These are phyloP conservation scores for Zoanthus gigantus DNA, from an alignment of 92 coral and sea anemone species.

Conservation along the genomic window DNA sequence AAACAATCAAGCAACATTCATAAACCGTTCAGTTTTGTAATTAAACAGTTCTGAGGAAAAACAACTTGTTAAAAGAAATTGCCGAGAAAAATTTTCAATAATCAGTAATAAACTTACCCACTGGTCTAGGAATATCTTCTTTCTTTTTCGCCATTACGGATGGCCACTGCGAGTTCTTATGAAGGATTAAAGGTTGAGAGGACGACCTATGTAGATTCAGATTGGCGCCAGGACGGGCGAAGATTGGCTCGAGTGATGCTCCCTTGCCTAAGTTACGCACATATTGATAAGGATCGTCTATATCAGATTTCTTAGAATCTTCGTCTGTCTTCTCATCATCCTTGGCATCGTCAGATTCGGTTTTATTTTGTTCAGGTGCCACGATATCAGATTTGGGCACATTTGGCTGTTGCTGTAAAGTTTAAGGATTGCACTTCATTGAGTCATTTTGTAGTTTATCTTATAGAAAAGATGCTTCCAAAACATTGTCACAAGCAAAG, in stretches of 20 bases:
- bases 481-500: neutral
- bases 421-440: constrained; percentile 7
- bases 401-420: constrained; percentile 56
- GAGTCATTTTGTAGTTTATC: neutral
- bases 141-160: constrained; percentile 72
- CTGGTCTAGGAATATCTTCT: constrained; percentile 78
- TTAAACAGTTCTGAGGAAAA: no score
- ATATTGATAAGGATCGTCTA: constrained; percentile 89
- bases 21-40: no score
- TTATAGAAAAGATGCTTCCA: neutral
- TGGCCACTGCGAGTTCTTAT: constrained; percentile 86
- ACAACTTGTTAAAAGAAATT: no score
- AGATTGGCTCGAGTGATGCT: constrained; percentile 91
- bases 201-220: constrained; percentile 55
- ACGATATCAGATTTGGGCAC: constrained; percentile 67
- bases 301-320: constrained; percentile 59
- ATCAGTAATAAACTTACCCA: constrained; percentile 38
- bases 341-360: constrained; percentile 48
- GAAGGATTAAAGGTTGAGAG: constrained; percentile 86
- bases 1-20: no score
- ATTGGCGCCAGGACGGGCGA: constrained; percentile 83
- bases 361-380: constrained; percentile 46
- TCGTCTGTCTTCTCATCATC: constrained; percentile 61
- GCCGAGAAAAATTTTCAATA: no score
- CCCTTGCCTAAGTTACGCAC: constrained; percentile 94